Percentiles rank a stretch among this genome's conserved stretches.
phyloP scores from a whole-genome alignment of 2,113 vertebrate genomes.

The Xyrauchen texanus region DNA sequence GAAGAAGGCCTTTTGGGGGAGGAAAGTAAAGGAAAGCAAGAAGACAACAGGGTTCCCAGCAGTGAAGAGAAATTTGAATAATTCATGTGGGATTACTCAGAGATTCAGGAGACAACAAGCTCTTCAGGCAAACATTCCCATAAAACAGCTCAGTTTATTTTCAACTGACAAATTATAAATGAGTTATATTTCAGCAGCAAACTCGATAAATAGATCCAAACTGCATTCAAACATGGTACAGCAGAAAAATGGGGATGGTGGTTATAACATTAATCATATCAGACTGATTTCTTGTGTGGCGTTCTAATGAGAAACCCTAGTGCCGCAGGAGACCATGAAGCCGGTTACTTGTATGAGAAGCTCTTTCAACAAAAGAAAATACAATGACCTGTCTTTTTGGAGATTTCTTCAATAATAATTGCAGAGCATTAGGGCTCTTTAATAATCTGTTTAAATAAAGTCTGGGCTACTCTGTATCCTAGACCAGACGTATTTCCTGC shows the following conservation, averaged over 20 bases:
- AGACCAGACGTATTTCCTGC: conserved; percentile 27
- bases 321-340: not conserved
- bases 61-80: not conserved
- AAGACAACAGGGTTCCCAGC: conserved; percentile 19
- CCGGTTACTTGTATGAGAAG: too few relatives aligned
- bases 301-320: not conserved
- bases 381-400: not conserved
- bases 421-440: not conserved
- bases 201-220: not conserved
- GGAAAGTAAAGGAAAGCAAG: not conserved
- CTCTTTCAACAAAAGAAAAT: not conserved
- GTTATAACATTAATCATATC: not conserved
- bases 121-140: not conserved
- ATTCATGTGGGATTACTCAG: conserved; percentile 25
- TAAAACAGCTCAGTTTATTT: not conserved
- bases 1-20: conserved; percentile 39
- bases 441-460: not conserved
- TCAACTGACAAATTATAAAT: too few relatives aligned
- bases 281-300: not conserved
- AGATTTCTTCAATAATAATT: not conserved
- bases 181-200: not conserved
- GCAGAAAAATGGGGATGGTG: not conserved
- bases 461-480: conserved; percentile 20
- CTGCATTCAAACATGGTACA: not conserved
- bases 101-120: not conserved